A percentile compares a stretch with the other conserved stretches of the same genome.
phyloP scores from a whole-genome alignment of 2,888 invertebrate species.

The Atrina japonica region DNA sequence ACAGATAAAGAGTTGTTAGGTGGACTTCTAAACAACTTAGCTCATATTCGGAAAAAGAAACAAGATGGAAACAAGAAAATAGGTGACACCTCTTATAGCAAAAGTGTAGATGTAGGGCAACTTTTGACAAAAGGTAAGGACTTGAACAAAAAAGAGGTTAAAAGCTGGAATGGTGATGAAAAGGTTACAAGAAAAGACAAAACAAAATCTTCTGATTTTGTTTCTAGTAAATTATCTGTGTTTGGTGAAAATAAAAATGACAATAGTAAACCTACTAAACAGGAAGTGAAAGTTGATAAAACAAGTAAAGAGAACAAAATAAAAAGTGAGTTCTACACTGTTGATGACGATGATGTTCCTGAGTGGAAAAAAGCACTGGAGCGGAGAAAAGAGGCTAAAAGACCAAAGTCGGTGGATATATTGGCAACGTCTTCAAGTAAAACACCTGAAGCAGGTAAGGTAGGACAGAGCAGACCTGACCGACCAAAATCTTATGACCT shows the following conservation, averaged over 20 bases:
- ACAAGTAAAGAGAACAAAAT: not conserved
- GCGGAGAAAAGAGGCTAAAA: conserved; percentile 30
- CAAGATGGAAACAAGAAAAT: conserved; percentile 26
- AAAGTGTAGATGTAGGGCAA: not conserved
- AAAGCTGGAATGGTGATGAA: conserved; percentile 26
- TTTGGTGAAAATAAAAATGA: conserved; percentile 11
- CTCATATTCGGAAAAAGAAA: conserved; percentile 58
- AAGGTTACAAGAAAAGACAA: conserved; percentile 37
- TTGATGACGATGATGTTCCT: conserved; percentile 47
- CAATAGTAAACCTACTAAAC: not conserved
- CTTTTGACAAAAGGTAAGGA: too few species aligned
- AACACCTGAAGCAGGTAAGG: not conserved
- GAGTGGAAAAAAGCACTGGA: conserved; percentile 54
- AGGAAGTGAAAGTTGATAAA: not conserved
- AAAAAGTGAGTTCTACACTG: not conserved
- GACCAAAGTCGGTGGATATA: conserved; percentile 42
- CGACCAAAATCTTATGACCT: conserved; percentile 55
- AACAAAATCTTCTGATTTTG: conserved; percentile 28
- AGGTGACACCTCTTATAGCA: conserved; percentile 15
- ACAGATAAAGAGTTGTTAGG: conserved; percentile 54
- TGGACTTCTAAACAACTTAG: conserved; percentile 65
- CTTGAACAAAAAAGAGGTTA: conserved; percentile 31
- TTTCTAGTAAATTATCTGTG: conserved; percentile 10
- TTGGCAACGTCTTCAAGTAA: conserved; percentile 20
- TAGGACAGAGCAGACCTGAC: conserved; percentile 32